Evolutionary conservation across 1,140 invertebrate species (phyloP).

Genomic region (Heliconius hewitsoni): DNA sequence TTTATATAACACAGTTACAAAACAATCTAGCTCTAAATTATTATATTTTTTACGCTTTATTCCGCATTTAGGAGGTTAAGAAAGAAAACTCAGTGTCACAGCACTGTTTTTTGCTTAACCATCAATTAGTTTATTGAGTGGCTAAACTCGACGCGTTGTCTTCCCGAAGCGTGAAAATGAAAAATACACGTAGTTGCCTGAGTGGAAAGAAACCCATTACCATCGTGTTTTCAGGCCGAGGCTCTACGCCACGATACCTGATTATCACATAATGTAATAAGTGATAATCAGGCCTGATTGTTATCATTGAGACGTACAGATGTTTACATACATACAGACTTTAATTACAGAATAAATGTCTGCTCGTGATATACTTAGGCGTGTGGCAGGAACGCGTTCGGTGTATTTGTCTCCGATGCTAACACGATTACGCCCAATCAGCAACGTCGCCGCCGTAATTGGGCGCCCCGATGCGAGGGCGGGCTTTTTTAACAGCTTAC

Average conservation of each 20-base stretch:
- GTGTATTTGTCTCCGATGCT: constrained; percentile 64
- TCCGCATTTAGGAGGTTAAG: too few species aligned
- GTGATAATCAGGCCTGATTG: not conserved
- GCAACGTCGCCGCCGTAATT: constrained; percentile 76
- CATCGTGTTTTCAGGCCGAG: too few species aligned
- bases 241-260: not conserved
- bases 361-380: not conserved
- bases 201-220: too few species aligned
- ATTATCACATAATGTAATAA: not conserved
- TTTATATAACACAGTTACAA: too few species aligned
- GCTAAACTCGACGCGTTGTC: too few species aligned
- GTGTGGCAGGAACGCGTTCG: not conserved
- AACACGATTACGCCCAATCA: constrained; percentile 79
- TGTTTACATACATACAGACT: not conserved
- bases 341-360: not conserved
- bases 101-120: too few species aligned
- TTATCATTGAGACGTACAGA: not conserved
- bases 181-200: too few species aligned
- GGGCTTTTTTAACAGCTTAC: constrained; percentile 76
- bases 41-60: too few species aligned
- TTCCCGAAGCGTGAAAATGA: too few species aligned
- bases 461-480: constrained; percentile 68
- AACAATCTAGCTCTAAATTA: too few species aligned
- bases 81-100: too few species aligned
- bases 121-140: too few species aligned